A percentile compares a stretch with the other conserved stretches of the same genome.
phyloP scores from a whole-genome alignment of 2,888 invertebrate species.

The Pseudanteris insignis region DNA sequence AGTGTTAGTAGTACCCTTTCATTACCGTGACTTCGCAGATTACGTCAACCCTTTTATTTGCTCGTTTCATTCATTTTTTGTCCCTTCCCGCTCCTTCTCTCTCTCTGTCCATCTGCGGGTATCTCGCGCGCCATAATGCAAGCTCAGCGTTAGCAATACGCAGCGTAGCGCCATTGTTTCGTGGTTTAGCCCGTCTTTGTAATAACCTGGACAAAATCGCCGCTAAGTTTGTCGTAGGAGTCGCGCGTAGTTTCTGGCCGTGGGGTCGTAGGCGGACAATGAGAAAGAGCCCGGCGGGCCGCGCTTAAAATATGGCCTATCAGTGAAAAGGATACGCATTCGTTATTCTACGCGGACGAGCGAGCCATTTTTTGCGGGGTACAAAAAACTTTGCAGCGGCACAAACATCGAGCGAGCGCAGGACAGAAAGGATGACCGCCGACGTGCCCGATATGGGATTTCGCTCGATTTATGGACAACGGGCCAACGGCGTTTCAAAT shows the following conservation, averaged over 20 bases:
- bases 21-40: not conserved
- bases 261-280: slow-evolving; percentile 16
- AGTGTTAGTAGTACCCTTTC: too few relatives aligned
- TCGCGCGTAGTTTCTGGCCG: not conserved
- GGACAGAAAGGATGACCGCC: slow-evolving; percentile 30
- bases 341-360: slow-evolving; percentile 35
- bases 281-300: slow-evolving; percentile 18
- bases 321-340: slow-evolving; percentile 42
- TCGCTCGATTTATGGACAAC: slow-evolving; percentile 27
- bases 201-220: slow-evolving; percentile 19
- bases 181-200: slow-evolving; percentile 39
- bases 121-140: slow-evolving; percentile 13
- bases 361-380: slow-evolving; percentile 30
- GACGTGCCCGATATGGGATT: slow-evolving; percentile 38
- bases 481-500: slow-evolving; percentile 27
- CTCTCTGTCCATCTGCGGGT: too few relatives aligned
- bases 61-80: too few relatives aligned
- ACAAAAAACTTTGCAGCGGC: slow-evolving; percentile 40
- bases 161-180: slow-evolving; percentile 37
- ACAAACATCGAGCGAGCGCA: slow-evolving; percentile 25
- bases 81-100: too few relatives aligned
- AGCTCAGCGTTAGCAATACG: slow-evolving; percentile 37
- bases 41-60: not conserved
- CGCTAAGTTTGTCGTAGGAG: slow-evolving; percentile 13
- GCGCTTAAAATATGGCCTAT: slow-evolving; percentile 44